Conservation (phyloP, 2,113 vertebrate species). For the Delphinapterus leucas region DNA sequence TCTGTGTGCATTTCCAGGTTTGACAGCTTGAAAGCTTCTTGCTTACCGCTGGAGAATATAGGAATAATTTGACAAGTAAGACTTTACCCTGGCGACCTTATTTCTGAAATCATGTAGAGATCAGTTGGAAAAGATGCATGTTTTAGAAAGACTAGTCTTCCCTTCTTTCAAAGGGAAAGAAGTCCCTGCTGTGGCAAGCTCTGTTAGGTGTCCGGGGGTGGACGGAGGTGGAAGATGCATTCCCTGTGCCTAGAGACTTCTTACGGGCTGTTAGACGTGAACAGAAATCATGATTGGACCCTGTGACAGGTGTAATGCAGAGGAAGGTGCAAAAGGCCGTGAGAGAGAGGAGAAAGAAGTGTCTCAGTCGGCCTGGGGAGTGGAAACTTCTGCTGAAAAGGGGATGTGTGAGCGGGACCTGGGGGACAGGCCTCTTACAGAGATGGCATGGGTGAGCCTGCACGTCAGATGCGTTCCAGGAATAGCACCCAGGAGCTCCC, state of each 20-base stretch:
- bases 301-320: neutral
- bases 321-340: neutral
- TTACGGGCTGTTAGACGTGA: neutral
- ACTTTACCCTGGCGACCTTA: neutral
- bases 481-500: neutral
- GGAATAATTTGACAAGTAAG: neutral
- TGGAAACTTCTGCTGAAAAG: neutral
- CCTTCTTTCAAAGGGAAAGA: neutral
- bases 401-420: neutral
- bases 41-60: neutral
- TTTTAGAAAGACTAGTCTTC: neutral
- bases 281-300: neutral
- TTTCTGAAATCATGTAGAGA: conserved; percentile 5
- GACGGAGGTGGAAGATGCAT: neutral
- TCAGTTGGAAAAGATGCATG: neutral
- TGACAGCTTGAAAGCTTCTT: neutral
- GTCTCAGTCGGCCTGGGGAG: neutral
- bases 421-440: neutral
- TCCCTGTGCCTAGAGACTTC: neutral
- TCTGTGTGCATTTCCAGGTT: neutral
- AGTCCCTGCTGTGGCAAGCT: too few species aligned
- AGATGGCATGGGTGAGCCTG: neutral
- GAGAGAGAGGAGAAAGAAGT: too few species aligned
- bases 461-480: rapidly evolving
- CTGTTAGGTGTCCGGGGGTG: neutral